Conservation (phyloP, 2,113 vertebrate species). For the Sterrhoptilus dennistouni region DNA sequence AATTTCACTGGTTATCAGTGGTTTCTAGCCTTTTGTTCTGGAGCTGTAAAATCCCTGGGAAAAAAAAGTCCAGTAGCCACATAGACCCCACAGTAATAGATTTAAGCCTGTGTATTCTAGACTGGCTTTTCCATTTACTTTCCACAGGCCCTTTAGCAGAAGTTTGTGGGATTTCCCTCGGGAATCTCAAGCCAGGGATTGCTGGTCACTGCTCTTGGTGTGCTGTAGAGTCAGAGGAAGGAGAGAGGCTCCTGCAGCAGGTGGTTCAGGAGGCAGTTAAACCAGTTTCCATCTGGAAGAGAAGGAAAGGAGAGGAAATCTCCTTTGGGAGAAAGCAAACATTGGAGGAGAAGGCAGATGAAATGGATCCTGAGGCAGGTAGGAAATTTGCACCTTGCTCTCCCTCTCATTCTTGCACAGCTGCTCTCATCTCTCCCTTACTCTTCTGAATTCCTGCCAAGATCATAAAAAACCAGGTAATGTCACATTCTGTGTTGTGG, state of each 20-base stretch:
- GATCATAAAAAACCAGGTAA: not conserved
- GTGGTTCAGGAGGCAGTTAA: not conserved
- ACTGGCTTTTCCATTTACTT: not conserved
- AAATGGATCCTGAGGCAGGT: not conserved
- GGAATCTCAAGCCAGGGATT: not conserved
- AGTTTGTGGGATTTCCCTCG: not conserved
- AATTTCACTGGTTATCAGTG: not conserved
- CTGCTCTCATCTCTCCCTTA: not conserved
- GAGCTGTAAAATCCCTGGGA: not conserved
- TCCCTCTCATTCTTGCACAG: not conserved
- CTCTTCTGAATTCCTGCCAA: not conserved
- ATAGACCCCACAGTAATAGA: not conserved
- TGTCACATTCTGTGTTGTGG: not conserved
- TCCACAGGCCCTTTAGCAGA: not conserved
- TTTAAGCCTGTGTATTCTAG: not conserved
- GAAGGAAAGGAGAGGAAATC: not conserved
- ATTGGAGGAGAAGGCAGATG: not conserved
- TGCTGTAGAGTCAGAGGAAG: not conserved
- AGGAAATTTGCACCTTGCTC: not conserved
- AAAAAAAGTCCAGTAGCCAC: not conserved
- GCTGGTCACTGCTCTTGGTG: not conserved
- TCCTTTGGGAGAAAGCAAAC: not conserved
- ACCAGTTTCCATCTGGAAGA: not conserved
- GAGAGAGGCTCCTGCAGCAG: not conserved
- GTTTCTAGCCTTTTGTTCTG: not conserved